Evolutionary conservation across 1,140 invertebrate genomes (phyloP).

Genomic region (Tetragnatha versicolor): DNA sequence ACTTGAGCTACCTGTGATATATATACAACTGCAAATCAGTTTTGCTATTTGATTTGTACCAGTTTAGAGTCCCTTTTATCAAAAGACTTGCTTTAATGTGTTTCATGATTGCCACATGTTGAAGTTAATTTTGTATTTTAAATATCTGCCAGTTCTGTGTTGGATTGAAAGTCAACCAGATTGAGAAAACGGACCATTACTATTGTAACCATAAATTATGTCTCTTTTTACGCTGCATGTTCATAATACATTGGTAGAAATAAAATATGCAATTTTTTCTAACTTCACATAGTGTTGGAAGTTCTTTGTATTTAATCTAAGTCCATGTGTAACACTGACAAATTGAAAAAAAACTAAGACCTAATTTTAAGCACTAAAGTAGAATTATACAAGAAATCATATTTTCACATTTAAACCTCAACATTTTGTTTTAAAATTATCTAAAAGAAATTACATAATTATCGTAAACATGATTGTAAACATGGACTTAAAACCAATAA

Average conservation of each 20-base stretch:
- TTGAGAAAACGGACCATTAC: constrained; percentile 17
- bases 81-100: constrained; percentile 25
- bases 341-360: no score
- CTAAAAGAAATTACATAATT: no score
- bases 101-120: constrained; percentile 17
- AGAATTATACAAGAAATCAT: no score
- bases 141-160: constrained; percentile 1
- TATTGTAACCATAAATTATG: constrained; percentile 9
- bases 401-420: no score
- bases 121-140: constrained; percentile 33
- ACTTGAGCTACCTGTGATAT: constrained; percentile 42
- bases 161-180: constrained; percentile 4
- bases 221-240: constrained; percentile 29
- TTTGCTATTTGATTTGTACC: constrained; percentile 26
- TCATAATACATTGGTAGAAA: constrained; percentile 18
- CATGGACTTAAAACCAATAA: no score
- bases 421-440: no score
- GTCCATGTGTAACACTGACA: no score
- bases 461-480: no score
- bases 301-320: no score
- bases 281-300: constrained; percentile 24
- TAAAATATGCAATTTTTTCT: constrained; percentile 46
- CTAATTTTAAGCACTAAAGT: no score
- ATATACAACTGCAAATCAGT: constrained; percentile 35
- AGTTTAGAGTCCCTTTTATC: constrained; percentile 22